Evolutionary conservation across 2,113 vertebrate genomes (phyloP), one percentile per base, ranked within the genome.

Genomic region (Nymphicus hollandicus): DNA sequence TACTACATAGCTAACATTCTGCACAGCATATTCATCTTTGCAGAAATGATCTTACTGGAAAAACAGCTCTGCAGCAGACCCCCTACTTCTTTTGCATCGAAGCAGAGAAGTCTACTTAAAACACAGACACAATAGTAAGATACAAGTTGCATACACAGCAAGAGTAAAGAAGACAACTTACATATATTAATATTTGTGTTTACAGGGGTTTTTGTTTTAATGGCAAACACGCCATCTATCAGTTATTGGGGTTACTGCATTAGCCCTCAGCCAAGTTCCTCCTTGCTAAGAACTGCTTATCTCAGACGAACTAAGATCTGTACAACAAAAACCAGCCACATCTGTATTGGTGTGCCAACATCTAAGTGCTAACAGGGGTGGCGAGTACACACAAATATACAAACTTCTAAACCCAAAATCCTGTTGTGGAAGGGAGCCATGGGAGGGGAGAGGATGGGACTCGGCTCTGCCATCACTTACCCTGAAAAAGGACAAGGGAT

Each of bases 161-260:
- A 66, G 72, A 69, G 37, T 7, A 18, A 86, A 81, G 68, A 56
- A 19, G 31, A 35, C 8, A 31, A 58, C 69, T 66, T 76, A 20
- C 50, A 80, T 77, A 74, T 18, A 39, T 9, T 16, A 56, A 9
- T 90, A 65, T 70, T 85, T 50, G 61, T 50, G 24, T 60, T 41
- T 74, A 39, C 58, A 11, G 58, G 23, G 29, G 3, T 41, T 43
- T 87, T 81, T 84, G 90, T 96, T 95, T 68, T 25, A 89, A 95
- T 97, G 89, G 93, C 96, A 97, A 97, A 97, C 83, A 94, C 95
- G 96, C 97, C 97, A 97, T 73, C 97, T 97, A 72, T 95, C 96
- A 81, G 95, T 44, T 90, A 39, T 7, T 3, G 49, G 23, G 70
- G 73, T 94, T 95, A 96, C 63, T 97, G 87, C 96, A 95, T 11